These are phyloP conservation scores for Prunella strophiata DNA, from an alignment of 2,797 vertebrate genomes.

Conservation along the genomic window DNA sequence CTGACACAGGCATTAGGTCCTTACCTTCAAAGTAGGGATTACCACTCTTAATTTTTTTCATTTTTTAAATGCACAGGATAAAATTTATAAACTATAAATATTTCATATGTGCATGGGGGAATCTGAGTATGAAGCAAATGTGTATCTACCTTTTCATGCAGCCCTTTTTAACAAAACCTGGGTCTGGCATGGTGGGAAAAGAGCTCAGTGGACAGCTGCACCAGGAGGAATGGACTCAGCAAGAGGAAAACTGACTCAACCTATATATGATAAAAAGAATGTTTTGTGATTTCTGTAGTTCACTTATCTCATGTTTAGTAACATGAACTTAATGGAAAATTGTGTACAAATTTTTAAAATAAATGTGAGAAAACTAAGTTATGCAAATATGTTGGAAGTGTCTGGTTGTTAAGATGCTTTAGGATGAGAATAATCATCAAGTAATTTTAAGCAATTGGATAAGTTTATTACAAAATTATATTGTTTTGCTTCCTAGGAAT, in stretches of 20 bases:
- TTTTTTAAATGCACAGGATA: background rate
- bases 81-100: background rate
- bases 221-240: background rate
- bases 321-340: background rate
- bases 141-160: background rate
- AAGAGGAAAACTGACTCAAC: background rate
- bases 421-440: background rate
- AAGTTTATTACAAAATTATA: background rate
- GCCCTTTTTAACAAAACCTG: background rate
- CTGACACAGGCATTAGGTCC: background rate
- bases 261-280: background rate
- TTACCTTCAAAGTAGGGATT: background rate
- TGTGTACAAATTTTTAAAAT: background rate
- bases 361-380: background rate
- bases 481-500: background rate
- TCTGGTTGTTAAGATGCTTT: background rate
- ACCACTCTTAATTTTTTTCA: rapidly evolving
- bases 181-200: background rate
- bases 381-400: background rate
- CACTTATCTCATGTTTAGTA: background rate
- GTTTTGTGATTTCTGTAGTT: background rate
- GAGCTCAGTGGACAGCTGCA: background rate
- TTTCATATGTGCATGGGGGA: background rate
- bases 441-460: background rate
- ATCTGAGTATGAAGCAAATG: background rate